Percentiles rank a stretch among this genome's conserved stretches.
Conservation (phyloP, 2,888 invertebrate genomes). For the Trissoscelio sp. region DNA sequence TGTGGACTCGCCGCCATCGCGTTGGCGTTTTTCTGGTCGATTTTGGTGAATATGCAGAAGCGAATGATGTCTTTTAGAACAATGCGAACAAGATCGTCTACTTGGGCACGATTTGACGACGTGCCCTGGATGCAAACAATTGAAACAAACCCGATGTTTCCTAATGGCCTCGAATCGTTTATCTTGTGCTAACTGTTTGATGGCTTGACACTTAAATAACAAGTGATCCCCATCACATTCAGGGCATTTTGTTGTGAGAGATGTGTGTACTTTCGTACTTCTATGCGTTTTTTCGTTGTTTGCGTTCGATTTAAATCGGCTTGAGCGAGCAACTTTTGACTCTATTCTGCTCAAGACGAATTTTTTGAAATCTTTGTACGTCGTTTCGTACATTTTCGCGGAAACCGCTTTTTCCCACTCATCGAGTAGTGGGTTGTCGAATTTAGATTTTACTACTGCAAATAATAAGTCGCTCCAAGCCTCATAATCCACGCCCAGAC, state of each 20-base stretch:
- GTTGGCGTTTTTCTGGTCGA: not conserved
- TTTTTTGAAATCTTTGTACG: not conserved
- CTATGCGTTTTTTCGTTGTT: not conserved
- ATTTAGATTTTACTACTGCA: not conserved
- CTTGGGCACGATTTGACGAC: not conserved
- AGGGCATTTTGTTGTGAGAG: not conserved
- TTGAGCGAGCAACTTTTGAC: not conserved
- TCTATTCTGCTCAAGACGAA: slow-evolving; percentile 6
- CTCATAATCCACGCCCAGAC: not conserved
- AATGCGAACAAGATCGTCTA: not conserved
- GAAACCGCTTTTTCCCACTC: slow-evolving; percentile 4
- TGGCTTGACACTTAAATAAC: not conserved
- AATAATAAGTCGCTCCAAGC: not conserved
- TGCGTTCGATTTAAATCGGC: not conserved
- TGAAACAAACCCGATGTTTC: slow-evolving; percentile 11
- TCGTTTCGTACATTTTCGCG: not conserved
- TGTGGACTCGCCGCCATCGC: not conserved
- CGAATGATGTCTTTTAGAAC: slow-evolving; percentile 7
- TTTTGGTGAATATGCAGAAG: not conserved
- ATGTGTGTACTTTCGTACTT: not conserved
- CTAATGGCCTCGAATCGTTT: not conserved
- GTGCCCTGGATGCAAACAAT: slow-evolving; percentile 4
- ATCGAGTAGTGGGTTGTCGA: not conserved
- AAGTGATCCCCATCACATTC: not conserved
- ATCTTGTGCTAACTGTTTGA: not conserved